A percentile compares a stretch with the other conserved stretches of the same genome.
These are phyloP conservation scores for Himalopsyche kuldschensis DNA, from an alignment of 2,888 invertebrate species.

Conservation along the genomic window DNA sequence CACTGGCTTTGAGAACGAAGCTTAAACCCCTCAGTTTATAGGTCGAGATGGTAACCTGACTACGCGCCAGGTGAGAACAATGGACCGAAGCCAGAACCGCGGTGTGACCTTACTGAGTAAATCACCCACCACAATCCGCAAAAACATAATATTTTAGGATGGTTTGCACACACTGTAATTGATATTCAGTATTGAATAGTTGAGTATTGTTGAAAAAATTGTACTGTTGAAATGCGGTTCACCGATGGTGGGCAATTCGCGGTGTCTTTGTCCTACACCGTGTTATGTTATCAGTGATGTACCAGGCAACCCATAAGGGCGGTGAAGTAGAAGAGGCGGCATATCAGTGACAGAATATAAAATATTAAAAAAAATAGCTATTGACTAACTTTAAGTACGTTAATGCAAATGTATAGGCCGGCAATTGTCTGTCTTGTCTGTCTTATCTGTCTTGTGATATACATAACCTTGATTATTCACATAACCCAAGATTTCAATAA, in stretches of 20 bases:
- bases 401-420: too few species aligned
- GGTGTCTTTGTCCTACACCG: too few species aligned
- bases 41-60: slow-evolving; percentile 26
- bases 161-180: neutral
- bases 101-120: slow-evolving; percentile 24
- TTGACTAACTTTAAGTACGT: too few species aligned
- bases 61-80: slow-evolving; percentile 26
- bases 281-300: too few species aligned
- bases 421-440: too few species aligned
- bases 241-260: neutral
- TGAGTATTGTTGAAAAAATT: neutral
- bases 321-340: too few species aligned
- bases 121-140: slow-evolving; percentile 12
- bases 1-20: slow-evolving; percentile 10
- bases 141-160: neutral
- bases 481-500: too few species aligned
- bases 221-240: neutral
- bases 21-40: slow-evolving; percentile 12
- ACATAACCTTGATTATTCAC: too few species aligned
- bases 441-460: too few species aligned
- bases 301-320: too few species aligned
- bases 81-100: slow-evolving; percentile 19
- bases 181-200: neutral
- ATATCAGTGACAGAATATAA: too few species aligned
- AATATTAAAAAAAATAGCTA: too few species aligned